These are phyloP conservation scores for Rhipidura dahli DNA, from an alignment of 2,113 vertebrate genomes.

Conservation along the genomic window DNA sequence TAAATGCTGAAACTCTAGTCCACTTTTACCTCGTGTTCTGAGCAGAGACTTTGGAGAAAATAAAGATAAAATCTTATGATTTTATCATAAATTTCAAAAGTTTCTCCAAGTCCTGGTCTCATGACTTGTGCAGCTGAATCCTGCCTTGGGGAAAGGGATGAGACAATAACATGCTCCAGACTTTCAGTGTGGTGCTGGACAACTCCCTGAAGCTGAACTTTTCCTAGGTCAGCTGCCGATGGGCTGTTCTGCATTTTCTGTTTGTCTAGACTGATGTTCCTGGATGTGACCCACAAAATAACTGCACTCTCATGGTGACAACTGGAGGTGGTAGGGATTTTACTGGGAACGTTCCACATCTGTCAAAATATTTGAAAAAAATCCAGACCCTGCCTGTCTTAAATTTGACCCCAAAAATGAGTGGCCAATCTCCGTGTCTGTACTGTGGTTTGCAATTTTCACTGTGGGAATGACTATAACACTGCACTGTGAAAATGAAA, in stretches of 20 bases:
- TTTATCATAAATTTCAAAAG: no score
- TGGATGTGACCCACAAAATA: not conserved
- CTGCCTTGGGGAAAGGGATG: constrained; percentile 18
- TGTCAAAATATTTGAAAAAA: not conserved
- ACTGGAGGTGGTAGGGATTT: not conserved
- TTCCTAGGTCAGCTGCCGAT: not conserved
- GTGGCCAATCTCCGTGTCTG: not conserved
- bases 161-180: constrained; percentile 44
- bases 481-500: not conserved
- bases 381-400: not conserved
- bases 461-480: not conserved
- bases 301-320: not conserved
- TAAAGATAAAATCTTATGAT: not conserved
- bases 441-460: not conserved
- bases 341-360: not conserved
- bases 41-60: not conserved
- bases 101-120: constrained; percentile 10
- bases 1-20: not conserved
- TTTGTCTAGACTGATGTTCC: not conserved
- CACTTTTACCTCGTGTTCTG: not conserved
- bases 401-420: not conserved
- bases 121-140: constrained; percentile 16
- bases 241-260: not conserved
- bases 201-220: constrained; percentile 48
- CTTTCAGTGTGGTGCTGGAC: not conserved